Evolutionary conservation across 2,888 invertebrate species (phyloP).

Genomic region (Octonoba sinensis): DNA sequence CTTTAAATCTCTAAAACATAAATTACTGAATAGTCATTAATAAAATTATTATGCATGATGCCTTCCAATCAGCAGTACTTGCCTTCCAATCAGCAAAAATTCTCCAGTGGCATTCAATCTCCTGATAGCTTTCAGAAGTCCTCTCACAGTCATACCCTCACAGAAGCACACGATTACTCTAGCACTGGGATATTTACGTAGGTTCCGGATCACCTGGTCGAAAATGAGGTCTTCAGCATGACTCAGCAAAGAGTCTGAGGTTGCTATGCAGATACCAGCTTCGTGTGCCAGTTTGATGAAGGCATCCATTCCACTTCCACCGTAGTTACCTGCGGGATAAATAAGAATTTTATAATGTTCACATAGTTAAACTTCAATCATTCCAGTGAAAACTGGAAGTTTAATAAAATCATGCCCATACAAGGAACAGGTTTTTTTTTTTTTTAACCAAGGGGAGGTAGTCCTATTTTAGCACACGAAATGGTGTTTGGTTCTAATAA

Average conservation of each 20-base stretch:
- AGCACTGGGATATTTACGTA: constrained; percentile 75
- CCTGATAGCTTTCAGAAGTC: constrained; percentile 77
- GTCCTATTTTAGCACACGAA: too few relatives aligned
- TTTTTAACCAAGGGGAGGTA: too few relatives aligned
- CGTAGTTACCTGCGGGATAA: constrained; percentile 79
- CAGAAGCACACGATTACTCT: constrained; percentile 83
- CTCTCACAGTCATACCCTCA: constrained; percentile 80
- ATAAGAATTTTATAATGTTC: too few relatives aligned
- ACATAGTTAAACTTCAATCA: too few relatives aligned
- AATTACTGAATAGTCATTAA: too few relatives aligned
- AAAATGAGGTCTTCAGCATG: constrained; percentile 76
- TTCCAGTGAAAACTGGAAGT: too few relatives aligned
- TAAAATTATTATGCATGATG: too few relatives aligned
- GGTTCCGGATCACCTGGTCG: constrained; percentile 73
- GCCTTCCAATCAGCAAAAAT: constrained; percentile 80
- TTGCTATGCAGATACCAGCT: constrained; percentile 80
- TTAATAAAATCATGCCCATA: too few relatives aligned
- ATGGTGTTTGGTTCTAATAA: too few relatives aligned
- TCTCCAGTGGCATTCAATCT: constrained; percentile 75
- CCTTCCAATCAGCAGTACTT: too few relatives aligned
- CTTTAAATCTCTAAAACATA: too few relatives aligned
- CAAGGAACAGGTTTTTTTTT: too few relatives aligned
- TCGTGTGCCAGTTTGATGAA: constrained; percentile 80
- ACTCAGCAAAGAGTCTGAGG: constrained; percentile 77
- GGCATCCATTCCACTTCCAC: constrained; percentile 81